Percentiles rank a stretch among this genome's conserved stretches.
Evolutionary conservation across 2,797 vertebrate genomes (phyloP).

Genomic region (Thamnophis elegans): DNA sequence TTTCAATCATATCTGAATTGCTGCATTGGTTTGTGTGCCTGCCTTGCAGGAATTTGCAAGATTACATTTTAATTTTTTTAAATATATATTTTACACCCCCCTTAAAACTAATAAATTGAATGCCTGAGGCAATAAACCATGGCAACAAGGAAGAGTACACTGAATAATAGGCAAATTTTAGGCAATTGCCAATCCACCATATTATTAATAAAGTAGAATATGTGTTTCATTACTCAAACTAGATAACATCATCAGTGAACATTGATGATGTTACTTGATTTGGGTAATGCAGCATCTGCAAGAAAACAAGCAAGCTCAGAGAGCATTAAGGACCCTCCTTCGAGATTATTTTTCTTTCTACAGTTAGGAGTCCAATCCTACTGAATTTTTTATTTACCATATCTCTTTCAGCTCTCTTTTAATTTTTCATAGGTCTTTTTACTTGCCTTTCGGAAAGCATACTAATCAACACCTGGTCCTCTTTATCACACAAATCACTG

Average conservation of each 20-base stretch:
- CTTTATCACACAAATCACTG: neutral
- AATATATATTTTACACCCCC: neutral
- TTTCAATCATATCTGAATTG: slow-evolving; percentile 27
- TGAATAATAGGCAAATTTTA: neutral
- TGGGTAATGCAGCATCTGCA: no score
- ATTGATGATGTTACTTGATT: no score
- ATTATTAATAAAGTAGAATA: neutral
- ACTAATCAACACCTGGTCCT: slow-evolving; percentile 19
- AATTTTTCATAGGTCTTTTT: slow-evolving; percentile 34
- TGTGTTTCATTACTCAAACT: no score
- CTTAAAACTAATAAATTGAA: neutral
- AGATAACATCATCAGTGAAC: no score
- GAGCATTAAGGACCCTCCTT: neutral
- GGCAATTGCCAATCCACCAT: neutral
- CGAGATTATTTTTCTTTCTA: neutral
- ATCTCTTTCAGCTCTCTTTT: neutral
- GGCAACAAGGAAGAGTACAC: neutral
- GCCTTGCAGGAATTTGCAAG: neutral
- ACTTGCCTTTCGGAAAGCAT: slow-evolving; percentile 28
- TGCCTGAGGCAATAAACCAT: neutral
- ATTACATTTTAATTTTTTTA: slow-evolving; percentile 8
- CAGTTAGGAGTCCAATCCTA: neutral
- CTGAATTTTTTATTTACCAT: neutral
- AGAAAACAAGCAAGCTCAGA: neutral
- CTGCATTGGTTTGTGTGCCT: neutral